Percentiles rank a stretch among this genome's conserved stretches.
These are phyloP conservation scores for Brachirus orientalis DNA, from an alignment of 2,113 vertebrate genomes.

Conservation along the genomic window DNA sequence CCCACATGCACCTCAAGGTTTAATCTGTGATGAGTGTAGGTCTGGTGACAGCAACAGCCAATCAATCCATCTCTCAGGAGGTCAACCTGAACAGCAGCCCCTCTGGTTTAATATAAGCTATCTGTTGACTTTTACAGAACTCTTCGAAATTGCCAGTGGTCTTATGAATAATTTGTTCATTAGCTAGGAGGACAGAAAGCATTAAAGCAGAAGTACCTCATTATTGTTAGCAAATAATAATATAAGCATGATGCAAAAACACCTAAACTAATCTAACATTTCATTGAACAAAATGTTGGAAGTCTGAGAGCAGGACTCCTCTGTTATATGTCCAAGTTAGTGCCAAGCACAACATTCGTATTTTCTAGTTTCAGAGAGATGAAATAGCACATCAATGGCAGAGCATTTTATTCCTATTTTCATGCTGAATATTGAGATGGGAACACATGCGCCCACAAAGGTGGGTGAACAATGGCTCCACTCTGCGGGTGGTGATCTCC, in stretches of 20 bases:
- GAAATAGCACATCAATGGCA: no score
- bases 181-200: slow-evolving; percentile 16
- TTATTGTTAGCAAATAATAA: slow-evolving; percentile 31
- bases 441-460: no score
- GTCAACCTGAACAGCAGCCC: slow-evolving; percentile 44
- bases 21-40: slow-evolving; percentile 63
- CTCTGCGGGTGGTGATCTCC: no score
- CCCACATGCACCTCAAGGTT: slow-evolving; percentile 50
- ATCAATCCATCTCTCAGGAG: slow-evolving; percentile 39
- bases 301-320: background rate
- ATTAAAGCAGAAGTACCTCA: slow-evolving; percentile 26
- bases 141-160: slow-evolving; percentile 24
- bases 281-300: background rate
- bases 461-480: no score
- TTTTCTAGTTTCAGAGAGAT: no score
- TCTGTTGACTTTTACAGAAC: slow-evolving; percentile 45
- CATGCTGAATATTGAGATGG: no score
- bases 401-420: no score
- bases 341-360: no score
- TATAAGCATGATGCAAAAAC: slow-evolving; percentile 25
- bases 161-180: slow-evolving; percentile 52
- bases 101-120: slow-evolving; percentile 31
- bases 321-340: no score
- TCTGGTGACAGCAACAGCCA: slow-evolving; percentile 59
- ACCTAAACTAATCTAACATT: slow-evolving; percentile 1